Conservation (phyloP, 1,140 invertebrate species). For the Bradysia coprophila region DNA sequence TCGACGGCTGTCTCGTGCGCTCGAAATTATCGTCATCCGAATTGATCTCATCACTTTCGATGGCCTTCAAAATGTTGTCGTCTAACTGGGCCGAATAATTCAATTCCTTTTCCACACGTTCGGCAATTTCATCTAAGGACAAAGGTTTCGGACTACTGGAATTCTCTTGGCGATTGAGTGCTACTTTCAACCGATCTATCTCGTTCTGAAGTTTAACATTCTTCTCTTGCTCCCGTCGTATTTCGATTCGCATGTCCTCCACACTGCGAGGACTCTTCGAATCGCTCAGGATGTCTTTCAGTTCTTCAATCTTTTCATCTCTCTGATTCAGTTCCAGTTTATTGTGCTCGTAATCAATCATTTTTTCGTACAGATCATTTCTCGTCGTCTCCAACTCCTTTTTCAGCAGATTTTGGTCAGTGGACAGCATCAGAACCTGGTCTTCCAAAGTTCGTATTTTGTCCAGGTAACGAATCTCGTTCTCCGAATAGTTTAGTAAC, state of each 20-base stretch:
- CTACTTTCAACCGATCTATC: conserved; percentile 1
- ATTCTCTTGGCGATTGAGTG: conserved; percentile 7
- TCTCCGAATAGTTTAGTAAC: conserved; percentile 10
- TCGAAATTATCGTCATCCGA: conserved; percentile 24
- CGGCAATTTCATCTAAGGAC: conserved; percentile 34
- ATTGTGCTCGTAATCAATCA: conserved; percentile 3
- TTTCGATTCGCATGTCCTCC: neutral
- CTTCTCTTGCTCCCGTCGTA: neutral
- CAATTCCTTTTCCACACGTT: conserved; percentile 33
- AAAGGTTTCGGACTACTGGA: conserved; percentile 13
- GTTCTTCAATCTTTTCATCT: neutral
- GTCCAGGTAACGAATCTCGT: conserved; percentile 10
- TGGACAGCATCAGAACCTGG: neutral
- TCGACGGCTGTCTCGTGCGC: conserved; percentile 19
- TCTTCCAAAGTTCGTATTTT: neutral
- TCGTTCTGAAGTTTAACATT: neutral
- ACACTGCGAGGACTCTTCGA: neutral
- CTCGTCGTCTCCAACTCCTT: neutral
- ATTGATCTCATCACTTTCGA: conserved; percentile 25
- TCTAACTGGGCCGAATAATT: conserved; percentile 37
- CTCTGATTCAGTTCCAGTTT: neutral
- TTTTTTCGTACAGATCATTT: conserved; percentile 1
- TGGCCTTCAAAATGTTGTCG: conserved; percentile 31
- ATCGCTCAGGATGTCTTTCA: neutral
- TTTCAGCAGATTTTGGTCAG: neutral